Conservation (phyloP, 35 echinoderm and acorn worm species). For the Eucidaris tribuloides region DNA sequence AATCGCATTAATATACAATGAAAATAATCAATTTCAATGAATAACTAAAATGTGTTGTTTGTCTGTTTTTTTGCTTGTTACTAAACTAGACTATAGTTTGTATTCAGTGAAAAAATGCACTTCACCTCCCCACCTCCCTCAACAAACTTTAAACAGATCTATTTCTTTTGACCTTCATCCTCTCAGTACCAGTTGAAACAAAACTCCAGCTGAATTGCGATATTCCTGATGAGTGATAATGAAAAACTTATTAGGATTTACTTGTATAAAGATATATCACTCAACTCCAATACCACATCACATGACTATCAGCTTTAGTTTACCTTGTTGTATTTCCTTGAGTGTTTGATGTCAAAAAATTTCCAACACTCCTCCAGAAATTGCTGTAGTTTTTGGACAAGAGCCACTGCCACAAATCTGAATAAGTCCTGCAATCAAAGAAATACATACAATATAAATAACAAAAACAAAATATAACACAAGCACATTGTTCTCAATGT, state of each 20-base stretch:
- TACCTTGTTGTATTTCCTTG: slow-evolving; percentile 77
- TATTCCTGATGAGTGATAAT: too few relatives aligned
- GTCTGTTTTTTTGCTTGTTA: too few relatives aligned
- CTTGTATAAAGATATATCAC: background rate
- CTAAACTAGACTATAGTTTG: too few relatives aligned
- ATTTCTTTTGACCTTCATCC: background rate
- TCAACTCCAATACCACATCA: background rate
- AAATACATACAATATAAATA: slow-evolving; percentile 2
- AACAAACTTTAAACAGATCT: background rate
- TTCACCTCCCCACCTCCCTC: too few relatives aligned
- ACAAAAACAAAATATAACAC: background rate
- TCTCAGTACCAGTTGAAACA: too few relatives aligned
- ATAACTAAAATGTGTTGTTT: too few relatives aligned
- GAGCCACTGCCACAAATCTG: slow-evolving; percentile 90
- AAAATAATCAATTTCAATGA: too few relatives aligned
- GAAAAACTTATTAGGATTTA: too few relatives aligned
- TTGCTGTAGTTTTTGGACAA: slow-evolving; percentile 61
- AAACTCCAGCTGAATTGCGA: too few relatives aligned
- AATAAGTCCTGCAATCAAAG: slow-evolving; percentile 46
- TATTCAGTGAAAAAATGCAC: background rate
- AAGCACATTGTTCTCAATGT: background rate
- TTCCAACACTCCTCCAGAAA: slow-evolving; percentile 95
- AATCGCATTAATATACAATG: too few relatives aligned
- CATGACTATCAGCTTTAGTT: background rate
- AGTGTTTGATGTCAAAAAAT: slow-evolving; percentile 82